A percentile compares a stretch with the other conserved stretches of the same genome.
Evolutionary conservation across 2,888 invertebrate genomes (phyloP).

Genomic region (Sthenelais limicola): DNA sequence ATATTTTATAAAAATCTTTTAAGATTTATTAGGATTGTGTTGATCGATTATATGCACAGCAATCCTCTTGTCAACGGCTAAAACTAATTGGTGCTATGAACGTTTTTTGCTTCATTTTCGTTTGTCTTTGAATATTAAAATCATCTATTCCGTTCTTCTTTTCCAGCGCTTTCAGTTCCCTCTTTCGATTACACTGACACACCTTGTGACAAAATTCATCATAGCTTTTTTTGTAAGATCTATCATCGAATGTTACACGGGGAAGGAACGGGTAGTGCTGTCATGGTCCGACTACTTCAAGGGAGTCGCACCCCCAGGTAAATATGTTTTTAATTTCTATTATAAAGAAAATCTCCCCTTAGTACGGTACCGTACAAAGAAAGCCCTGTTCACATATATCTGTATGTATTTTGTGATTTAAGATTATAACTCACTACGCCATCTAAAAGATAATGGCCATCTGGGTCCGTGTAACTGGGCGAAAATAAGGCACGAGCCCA

Average conservation of each 20-base stretch:
- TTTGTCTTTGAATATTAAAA: background rate
- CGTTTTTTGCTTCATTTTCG: too few relatives aligned
- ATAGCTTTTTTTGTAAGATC: slow-evolving; percentile 82
- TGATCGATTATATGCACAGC: too few relatives aligned
- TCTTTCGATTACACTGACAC: slow-evolving; percentile 89
- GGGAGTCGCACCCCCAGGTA: slow-evolving; percentile 78
- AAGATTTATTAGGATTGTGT: background rate
- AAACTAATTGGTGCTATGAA: background rate
- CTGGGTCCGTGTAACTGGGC: too few relatives aligned
- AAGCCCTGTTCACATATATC: too few relatives aligned
- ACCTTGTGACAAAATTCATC: slow-evolving; percentile 89
- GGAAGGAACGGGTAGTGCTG: slow-evolving; percentile 77
- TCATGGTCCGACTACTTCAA: slow-evolving; percentile 85
- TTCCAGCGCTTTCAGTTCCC: slow-evolving; percentile 90
- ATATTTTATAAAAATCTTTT: slow-evolving; percentile 1
- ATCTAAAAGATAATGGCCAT: too few relatives aligned
- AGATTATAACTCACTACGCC: too few relatives aligned
- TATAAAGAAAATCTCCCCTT: too few relatives aligned
- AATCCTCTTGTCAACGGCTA: background rate
- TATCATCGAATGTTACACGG: slow-evolving; percentile 64
- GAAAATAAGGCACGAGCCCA: too few relatives aligned
- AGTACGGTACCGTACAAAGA: too few relatives aligned
- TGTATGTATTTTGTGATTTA: too few relatives aligned
- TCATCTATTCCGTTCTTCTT: background rate
- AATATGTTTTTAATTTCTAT: slow-evolving; percentile 21